These are phyloP conservation scores for Cardiocondyla obscurior DNA, from an alignment of 1,140 invertebrate species.

Conservation along the genomic window DNA sequence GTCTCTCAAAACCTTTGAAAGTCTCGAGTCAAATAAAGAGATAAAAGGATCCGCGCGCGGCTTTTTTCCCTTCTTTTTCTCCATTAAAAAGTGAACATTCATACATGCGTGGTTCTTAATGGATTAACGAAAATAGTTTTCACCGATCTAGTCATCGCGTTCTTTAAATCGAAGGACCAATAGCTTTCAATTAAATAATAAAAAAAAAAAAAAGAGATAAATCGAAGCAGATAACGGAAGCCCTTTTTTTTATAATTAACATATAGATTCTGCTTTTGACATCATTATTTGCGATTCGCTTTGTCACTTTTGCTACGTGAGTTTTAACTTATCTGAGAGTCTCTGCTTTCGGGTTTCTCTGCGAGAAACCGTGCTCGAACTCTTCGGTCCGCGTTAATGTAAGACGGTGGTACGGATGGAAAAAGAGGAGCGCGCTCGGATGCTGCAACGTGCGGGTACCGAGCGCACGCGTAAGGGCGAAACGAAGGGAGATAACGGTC, in stretches of 20 bases:
- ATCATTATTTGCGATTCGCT: not conserved
- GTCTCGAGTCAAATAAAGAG: not conserved
- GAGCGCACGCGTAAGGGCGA: constrained; percentile 43
- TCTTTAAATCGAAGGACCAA: not conserved
- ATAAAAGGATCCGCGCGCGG: not conserved
- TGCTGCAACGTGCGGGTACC: not conserved
- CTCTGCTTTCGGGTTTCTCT: not conserved
- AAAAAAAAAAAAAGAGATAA: not conserved
- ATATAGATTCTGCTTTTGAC: not conserved
- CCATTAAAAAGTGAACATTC: not conserved
- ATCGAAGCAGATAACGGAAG: not conserved
- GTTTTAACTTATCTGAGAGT: constrained; percentile 10
- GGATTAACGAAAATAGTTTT: not conserved
- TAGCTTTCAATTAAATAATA: not conserved
- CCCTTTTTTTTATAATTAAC: not conserved
- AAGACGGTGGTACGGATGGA: constrained; percentile 31
- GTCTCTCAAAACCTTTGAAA: constrained; percentile 17
- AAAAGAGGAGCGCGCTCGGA: constrained; percentile 12
- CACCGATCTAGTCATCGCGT: not conserved
- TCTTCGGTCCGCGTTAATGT: constrained; percentile 14
- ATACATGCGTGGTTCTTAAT: not conserved
- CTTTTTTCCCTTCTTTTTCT: not conserved
- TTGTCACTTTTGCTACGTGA: not conserved
- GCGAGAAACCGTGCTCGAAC: constrained; percentile 1
- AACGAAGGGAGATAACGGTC: constrained; percentile 53